Evolutionary conservation across 2,797 vertebrate species (phyloP).

Genomic region (Catharus ustulatus): DNA sequence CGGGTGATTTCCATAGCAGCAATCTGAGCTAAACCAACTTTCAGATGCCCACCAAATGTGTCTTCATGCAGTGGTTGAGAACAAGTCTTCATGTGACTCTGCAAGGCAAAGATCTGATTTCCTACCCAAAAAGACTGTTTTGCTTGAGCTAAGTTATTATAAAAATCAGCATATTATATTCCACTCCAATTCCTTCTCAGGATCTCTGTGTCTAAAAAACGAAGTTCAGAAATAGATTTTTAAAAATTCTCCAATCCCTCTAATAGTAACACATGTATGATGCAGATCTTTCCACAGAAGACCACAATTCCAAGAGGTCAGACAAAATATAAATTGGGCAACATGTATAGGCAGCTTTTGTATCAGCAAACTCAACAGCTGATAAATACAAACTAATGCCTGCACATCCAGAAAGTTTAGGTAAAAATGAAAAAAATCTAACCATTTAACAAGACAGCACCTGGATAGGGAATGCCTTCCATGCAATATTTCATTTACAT

Average conservation of each 20-base stretch:
- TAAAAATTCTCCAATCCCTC: not conserved
- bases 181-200: not conserved
- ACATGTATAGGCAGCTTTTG: not conserved
- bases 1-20: constrained; percentile 98
- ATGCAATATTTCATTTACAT: not conserved
- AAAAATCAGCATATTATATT: not conserved
- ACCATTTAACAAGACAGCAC: not conserved
- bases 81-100: constrained; percentile 99
- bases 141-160: not conserved
- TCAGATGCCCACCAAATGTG: constrained; percentile 97
- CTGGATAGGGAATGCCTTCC: not conserved
- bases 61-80: constrained; percentile 97
- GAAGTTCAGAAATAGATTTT: not conserved
- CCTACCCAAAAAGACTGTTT: not conserved
- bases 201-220: not conserved
- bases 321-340: not conserved
- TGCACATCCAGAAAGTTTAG: not conserved
- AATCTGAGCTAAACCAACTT: constrained; percentile 97
- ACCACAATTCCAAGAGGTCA: not conserved
- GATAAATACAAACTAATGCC: not conserved
- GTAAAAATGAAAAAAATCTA: not conserved
- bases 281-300: not conserved
- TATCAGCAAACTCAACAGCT: not conserved
- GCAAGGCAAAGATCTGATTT: constrained; percentile 52
- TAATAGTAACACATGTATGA: not conserved